Percentiles rank a stretch among this genome's conserved stretches.
Conservation (phyloP, 2,113 vertebrate genomes). For the Triplophysa siluroides region DNA sequence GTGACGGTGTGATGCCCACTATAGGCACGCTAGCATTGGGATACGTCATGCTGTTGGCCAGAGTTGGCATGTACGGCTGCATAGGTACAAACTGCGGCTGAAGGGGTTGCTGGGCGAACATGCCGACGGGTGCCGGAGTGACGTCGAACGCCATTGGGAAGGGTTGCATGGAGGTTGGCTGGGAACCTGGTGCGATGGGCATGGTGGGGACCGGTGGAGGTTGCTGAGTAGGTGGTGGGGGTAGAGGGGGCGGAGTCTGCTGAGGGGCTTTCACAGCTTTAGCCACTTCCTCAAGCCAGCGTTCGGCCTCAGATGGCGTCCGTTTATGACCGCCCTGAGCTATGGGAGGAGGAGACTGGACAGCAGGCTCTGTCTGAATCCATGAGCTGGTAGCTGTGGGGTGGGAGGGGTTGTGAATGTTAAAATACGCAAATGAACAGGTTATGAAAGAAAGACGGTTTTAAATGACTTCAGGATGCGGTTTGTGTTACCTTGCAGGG, state of each 20-base stretch:
- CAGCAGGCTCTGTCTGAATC: conserved; percentile 67
- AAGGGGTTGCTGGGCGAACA: conserved; percentile 78
- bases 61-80: conserved; percentile 77
- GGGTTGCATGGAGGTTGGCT: conserved; percentile 77
- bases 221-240: conserved; percentile 65
- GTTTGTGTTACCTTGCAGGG: conserved; percentile 64
- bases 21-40: conserved; percentile 81
- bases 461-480: not conserved
- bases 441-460: no score
- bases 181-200: conserved; percentile 66
- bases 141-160: conserved; percentile 78
- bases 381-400: conserved; percentile 63
- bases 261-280: conserved; percentile 81
- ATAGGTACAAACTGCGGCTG: conserved; percentile 80
- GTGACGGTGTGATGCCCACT: conserved; percentile 90
- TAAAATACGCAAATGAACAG: not conserved
- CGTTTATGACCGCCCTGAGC: conserved; percentile 81
- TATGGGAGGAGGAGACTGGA: conserved; percentile 67
- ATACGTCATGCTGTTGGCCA: conserved; percentile 81
- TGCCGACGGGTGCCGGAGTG: conserved; percentile 71
- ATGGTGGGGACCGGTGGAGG: conserved; percentile 60
- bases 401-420: not conserved
- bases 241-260: conserved; percentile 66
- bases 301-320: conserved; percentile 88
- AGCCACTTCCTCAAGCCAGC: conserved; percentile 90